Base-by-base conservation (phyloP, 2,888 invertebrate genomes). In the Tachina grossa region DNA sequence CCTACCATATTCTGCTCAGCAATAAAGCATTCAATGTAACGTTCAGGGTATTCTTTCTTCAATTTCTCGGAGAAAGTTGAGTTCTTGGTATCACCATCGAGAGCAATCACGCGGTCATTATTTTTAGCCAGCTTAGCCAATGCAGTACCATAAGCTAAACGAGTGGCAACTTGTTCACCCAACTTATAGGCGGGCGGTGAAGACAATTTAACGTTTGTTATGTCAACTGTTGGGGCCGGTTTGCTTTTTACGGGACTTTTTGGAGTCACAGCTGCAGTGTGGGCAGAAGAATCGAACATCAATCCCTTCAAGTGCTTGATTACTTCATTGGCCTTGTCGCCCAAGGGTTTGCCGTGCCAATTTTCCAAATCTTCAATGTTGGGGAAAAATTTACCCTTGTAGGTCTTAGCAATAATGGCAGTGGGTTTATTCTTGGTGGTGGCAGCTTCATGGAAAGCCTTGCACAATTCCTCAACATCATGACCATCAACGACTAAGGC, bases 31-130 rank as follows among this genome's bases (percentile, higher is more conserved):
- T 99, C 99, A 88, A 99, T 95, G 93, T 97, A 98, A 87, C 95
- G 94, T 88, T 95, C 94, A 0, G 95, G 95, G 90, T 94, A 94
- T 0, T 93, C 95, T 88, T 96, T 95, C 92, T 96, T 96, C 87
- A 99, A 95, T 91, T 97, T 98, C 89, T 98, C 98, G 16, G 99
- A 97, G 93, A 95, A 99, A 0, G 99, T 99, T 0, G 99, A 99
- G 93, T 99, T 99, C 93, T 99, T 99, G 88, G 98, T 99, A 93
- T 99, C 99, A 39, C 98, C 99, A 92, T 99, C 99, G 89, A 99
- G 93, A 69, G 98, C 98, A 89, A 99, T 96, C 22, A 99, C 98
- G 83, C 98, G 95, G 87, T 94, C 92, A 91, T 96, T 96, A 85
- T 93, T 94, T 85, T 95, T 94, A 0, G 94, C 96, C 88, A 99